These are phyloP conservation scores for Plecotus auritus DNA, from an alignment of 2,113 vertebrate genomes.

Conservation along the genomic window DNA sequence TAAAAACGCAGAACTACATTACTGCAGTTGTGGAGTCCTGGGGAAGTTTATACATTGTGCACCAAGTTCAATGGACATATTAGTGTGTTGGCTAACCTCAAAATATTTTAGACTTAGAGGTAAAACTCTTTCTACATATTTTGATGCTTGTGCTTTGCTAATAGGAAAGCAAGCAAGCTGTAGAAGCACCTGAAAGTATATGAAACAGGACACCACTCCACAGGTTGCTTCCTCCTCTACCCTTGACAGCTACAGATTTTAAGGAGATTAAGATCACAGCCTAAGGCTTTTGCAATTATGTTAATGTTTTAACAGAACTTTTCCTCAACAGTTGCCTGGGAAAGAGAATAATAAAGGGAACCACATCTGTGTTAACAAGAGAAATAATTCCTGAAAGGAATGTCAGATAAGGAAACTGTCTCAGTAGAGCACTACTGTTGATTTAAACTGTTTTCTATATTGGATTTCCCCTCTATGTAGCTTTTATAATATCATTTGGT, in stretches of 20 bases:
- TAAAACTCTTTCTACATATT: neutral
- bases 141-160: neutral
- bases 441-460: neutral
- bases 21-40: neutral
- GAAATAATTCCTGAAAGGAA: neutral
- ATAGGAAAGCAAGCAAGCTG: neutral
- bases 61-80: neutral
- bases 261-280: neutral
- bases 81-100: neutral
- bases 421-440: neutral
- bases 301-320: neutral
- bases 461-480: neutral
- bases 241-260: no score
- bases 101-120: neutral
- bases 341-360: neutral
- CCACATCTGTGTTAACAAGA: neutral
- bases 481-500: neutral
- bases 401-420: neutral
- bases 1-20: neutral
- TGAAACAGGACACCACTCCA: neutral
- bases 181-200: neutral
- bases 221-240: no score
- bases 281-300: neutral
- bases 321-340: neutral
- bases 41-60: neutral